Conservation (phyloP, 2,888 invertebrate genomes). For the Eretmocerus hayati region DNA sequence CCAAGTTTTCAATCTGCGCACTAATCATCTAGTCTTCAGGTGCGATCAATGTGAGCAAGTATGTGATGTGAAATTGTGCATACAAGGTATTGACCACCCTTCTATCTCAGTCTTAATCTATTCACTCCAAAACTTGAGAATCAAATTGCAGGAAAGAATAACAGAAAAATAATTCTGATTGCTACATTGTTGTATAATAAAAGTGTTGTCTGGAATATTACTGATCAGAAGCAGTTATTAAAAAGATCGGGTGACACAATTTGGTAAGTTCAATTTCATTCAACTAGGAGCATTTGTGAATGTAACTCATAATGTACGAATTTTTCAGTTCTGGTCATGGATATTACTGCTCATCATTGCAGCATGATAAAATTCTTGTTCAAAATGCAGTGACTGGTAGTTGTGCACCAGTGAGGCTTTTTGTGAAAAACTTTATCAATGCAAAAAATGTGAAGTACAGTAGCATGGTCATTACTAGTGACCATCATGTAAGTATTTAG, state of each 20-base stretch:
- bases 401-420: constrained; percentile 5
- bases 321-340: constrained; percentile 29
- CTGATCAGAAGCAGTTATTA: constrained; percentile 16
- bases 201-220: constrained; percentile 27
- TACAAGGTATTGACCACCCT: constrained; percentile 20
- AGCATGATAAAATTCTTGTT: constrained; percentile 7
- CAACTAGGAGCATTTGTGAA: too few relatives aligned
- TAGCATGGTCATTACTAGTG: constrained; percentile 19
- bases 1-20: constrained; percentile 27
- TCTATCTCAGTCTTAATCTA: too few relatives aligned
- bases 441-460: constrained; percentile 5
- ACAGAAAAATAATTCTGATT: constrained; percentile 17
- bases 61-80: constrained; percentile 25
- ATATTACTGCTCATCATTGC: constrained; percentile 18
- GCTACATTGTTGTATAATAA: constrained; percentile 21
- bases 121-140: not conserved
- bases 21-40: constrained; percentile 17
- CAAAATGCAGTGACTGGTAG: constrained; percentile 9
- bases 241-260: constrained; percentile 22
- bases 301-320: not conserved
- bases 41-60: constrained; percentile 28
- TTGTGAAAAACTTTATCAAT: constrained; percentile 4
- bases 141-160: constrained; percentile 14
- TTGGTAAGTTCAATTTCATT: constrained; percentile 23
- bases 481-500: constrained; percentile 8